phyloP scores from a whole-genome alignment of 2,113 vertebrate genomes.

The Megaptera novaeangliae region DNA sequence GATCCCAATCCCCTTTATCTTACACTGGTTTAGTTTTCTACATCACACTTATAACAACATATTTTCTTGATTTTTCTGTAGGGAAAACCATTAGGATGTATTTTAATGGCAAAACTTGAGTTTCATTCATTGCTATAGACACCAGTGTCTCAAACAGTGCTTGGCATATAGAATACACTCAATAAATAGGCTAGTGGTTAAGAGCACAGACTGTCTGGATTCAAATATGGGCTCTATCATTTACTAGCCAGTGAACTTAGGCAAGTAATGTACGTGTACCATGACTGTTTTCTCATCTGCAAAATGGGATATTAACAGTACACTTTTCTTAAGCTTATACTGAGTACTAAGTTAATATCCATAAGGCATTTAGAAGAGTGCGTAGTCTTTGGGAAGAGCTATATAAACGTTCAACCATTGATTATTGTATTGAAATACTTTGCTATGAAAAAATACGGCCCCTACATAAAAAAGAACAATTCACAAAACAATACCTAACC shows the following conservation, averaged over 20 bases:
- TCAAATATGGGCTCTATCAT: neutral
- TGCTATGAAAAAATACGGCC: neutral
- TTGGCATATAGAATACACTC: neutral
- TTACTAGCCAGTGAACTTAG: neutral
- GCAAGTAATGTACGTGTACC: neutral
- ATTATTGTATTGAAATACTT: neutral
- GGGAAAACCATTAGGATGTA: neutral
- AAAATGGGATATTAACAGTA: neutral
- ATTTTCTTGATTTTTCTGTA: neutral
- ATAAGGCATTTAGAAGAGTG: neutral
- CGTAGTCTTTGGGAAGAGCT: neutral
- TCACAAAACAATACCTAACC: neutral
- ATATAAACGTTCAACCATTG: neutral
- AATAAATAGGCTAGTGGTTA: neutral
- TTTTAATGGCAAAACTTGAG: neutral
- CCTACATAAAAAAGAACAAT: neutral
- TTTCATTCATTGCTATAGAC: neutral
- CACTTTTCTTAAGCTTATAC: neutral
- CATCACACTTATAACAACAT: neutral
- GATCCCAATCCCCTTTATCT: neutral
- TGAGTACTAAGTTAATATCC: neutral
- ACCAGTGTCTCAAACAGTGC: neutral
- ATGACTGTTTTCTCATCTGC: neutral
- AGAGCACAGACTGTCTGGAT: neutral
- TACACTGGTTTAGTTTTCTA: neutral